Percentiles rank a stretch among this genome's conserved stretches.
These are phyloP conservation scores for Marcusenius ussheri DNA, from an alignment of 2,113 vertebrate genomes.

Conservation along the genomic window DNA sequence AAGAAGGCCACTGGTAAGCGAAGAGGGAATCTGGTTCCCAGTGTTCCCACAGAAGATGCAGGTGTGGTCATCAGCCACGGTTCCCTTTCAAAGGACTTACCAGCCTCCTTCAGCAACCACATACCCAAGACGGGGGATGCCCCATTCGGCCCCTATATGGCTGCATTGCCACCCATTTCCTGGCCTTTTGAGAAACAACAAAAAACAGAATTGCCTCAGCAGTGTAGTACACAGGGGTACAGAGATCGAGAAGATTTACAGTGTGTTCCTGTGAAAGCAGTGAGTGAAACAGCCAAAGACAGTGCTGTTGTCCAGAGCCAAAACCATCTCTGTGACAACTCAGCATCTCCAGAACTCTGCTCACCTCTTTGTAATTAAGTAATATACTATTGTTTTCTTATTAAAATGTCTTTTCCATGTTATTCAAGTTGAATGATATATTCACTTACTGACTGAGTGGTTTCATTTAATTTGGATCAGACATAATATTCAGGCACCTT, in stretches of 20 bases:
- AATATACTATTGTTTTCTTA: neutral
- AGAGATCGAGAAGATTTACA: constrained; percentile 30
- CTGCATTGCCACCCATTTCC: constrained; percentile 23
- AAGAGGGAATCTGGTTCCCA: neutral
- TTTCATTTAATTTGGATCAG: neutral
- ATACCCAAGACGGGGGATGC: constrained; percentile 32
- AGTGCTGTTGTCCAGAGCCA: constrained; percentile 50
- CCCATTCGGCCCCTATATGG: constrained; percentile 25
- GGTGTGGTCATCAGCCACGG: constrained; percentile 24
- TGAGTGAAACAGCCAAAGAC: constrained; percentile 14
- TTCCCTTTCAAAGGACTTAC: constrained; percentile 32
- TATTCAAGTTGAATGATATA: neutral
- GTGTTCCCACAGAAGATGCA: constrained; percentile 13
- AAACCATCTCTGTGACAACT: constrained; percentile 47
- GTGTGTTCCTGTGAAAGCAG: neutral
- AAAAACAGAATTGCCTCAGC: constrained; percentile 28
- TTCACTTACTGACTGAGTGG: neutral
- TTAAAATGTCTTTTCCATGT: neutral
- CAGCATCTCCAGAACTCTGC: neutral
- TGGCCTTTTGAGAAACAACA: constrained; percentile 39
- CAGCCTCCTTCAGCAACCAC: constrained; percentile 27
- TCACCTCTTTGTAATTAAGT: neutral
- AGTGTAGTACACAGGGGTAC: constrained; percentile 10
- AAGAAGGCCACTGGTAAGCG: constrained; percentile 12
- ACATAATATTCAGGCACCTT: neutral